These are phyloP conservation scores for Rhopalosiphum maidis DNA, from an alignment of 1,140 invertebrate species.

Conservation along the genomic window DNA sequence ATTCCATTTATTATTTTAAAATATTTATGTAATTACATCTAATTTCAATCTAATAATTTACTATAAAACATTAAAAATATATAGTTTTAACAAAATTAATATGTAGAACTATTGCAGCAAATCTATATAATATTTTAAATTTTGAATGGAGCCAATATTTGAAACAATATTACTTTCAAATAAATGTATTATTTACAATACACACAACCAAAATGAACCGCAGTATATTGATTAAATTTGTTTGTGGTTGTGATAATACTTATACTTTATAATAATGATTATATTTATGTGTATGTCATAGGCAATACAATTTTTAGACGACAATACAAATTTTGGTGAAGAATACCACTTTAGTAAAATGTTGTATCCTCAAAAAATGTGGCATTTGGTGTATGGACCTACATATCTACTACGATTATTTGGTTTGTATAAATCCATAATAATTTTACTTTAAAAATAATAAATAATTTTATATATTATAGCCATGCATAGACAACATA, in stretches of 20 bases:
- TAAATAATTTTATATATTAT: not conserved
- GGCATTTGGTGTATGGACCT: slow-evolving; percentile 37
- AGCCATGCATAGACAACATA: too few species aligned
- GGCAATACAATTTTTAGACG: not conserved
- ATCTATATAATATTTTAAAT: too few species aligned
- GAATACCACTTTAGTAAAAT: not conserved
- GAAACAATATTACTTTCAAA: not conserved
- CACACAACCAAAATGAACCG: not conserved
- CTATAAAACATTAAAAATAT: too few species aligned
- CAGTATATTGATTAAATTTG: not conserved
- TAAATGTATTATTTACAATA: not conserved
- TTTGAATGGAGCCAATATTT: not conserved
- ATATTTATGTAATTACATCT: not conserved
- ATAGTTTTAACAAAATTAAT: too few species aligned
- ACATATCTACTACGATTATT: slow-evolving; percentile 12
- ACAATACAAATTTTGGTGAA: not conserved
- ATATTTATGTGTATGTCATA: not conserved
- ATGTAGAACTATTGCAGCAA: too few species aligned
- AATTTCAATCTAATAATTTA: too few species aligned
- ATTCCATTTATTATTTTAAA: too few species aligned
- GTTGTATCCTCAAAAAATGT: not conserved
- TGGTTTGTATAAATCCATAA: not conserved
- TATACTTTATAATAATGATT: not conserved
- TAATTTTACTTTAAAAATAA: not conserved
- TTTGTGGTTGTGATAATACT: not conserved